These are phyloP conservation scores for Cheilosia soror DNA, from an alignment of 2,888 invertebrate species.

Conservation along the genomic window DNA sequence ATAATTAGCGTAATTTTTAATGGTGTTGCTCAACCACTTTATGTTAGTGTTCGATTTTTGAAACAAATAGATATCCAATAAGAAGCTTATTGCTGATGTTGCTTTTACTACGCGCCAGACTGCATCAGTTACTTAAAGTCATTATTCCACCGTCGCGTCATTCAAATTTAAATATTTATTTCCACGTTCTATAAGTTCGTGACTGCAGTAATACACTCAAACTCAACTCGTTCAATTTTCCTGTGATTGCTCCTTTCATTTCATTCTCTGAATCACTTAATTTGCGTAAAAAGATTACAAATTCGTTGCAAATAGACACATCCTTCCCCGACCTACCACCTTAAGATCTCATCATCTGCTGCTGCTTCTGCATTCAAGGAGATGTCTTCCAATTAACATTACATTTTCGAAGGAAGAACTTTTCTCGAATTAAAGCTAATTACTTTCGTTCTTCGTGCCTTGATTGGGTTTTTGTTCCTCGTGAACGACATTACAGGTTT, in stretches of 20 bases:
- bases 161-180: too few species aligned
- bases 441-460: constrained; percentile 48
- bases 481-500: constrained; percentile 14
- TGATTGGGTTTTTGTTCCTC: constrained; percentile 60
- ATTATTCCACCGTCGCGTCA: too few species aligned
- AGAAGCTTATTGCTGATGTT: too few species aligned
- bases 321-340: not conserved
- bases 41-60: too few species aligned
- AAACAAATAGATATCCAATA: too few species aligned
- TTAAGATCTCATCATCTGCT: not conserved
- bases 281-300: constrained; percentile 12
- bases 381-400: constrained; percentile 52
- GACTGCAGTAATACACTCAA: not conserved
- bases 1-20: too few species aligned
- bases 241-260: constrained; percentile 40
- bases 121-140: too few species aligned
- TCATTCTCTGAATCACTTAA: constrained; percentile 5
- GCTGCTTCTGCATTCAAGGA: not conserved
- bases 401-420: constrained; percentile 43
- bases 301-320: not conserved
- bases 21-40: too few species aligned
- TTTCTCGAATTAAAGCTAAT: constrained; percentile 55
- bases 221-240: constrained; percentile 5
- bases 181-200: too few species aligned
- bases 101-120: too few species aligned